Conservation (phyloP, 2,113 vertebrate species). For the Chunga burmeisteri region DNA sequence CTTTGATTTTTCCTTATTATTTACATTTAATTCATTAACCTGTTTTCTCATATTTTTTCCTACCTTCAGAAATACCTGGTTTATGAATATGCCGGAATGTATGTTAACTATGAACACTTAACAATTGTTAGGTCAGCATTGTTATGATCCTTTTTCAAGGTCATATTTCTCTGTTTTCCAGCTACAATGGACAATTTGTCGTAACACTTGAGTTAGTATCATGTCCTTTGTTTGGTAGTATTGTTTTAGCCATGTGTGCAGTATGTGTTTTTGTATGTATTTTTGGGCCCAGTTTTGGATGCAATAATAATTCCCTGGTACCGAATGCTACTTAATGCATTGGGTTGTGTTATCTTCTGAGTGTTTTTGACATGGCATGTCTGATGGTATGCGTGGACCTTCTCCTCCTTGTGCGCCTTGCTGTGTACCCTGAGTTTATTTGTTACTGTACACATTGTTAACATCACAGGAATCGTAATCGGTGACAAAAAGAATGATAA, state of each 20-base stretch:
- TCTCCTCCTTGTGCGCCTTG: neutral
- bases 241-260: neutral
- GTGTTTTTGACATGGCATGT: neutral
- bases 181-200: neutral
- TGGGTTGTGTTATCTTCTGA: neutral
- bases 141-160: neutral
- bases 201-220: neutral
- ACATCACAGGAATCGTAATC: neutral
- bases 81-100: neutral
- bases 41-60: neutral
- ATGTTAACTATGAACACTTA: neutral
- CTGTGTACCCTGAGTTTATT: neutral
- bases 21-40: neutral
- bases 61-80: neutral
- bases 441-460: neutral
- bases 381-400: conserved; percentile 10
- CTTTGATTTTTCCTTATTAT: neutral
- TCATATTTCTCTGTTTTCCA: neutral
- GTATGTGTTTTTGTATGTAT: neutral
- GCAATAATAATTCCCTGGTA: neutral
- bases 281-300: neutral
- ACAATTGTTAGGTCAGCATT: neutral
- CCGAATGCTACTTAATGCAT: neutral
- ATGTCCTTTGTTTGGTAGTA: neutral
- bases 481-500: neutral